Percentiles rank a stretch among this genome's conserved stretches.
phyloP scores from a whole-genome alignment of 2,888 invertebrate genomes.

The Syrista parreyssii region DNA sequence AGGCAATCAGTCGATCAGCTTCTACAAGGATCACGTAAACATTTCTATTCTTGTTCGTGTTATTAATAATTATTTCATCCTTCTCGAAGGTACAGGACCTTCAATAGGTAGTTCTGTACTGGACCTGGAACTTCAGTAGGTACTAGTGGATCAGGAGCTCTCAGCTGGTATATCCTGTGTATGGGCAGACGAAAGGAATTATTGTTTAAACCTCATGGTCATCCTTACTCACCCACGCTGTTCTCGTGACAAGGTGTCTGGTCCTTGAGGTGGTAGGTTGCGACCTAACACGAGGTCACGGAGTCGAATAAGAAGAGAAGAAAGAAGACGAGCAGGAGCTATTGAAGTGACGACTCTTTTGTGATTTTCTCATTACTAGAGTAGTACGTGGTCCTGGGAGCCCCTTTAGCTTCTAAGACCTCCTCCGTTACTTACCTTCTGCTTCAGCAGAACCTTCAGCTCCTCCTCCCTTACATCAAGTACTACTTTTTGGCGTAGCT shows the following conservation, averaged over 20 bases:
- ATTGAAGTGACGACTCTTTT: slow-evolving; percentile 39
- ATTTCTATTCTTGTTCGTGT: too few species aligned
- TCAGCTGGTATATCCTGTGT: neutral
- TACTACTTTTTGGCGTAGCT: neutral
- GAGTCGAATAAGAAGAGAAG: neutral
- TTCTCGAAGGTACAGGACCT: too few species aligned
- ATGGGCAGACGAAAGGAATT: neutral
- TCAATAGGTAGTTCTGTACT: too few species aligned
- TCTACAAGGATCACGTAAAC: neutral
- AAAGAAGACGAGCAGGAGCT: slow-evolving; percentile 4
- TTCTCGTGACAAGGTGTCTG: neutral
- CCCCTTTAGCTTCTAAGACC: neutral
- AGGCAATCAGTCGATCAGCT: neutral
- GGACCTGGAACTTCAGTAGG: too few species aligned
- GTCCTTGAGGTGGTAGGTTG: neutral
- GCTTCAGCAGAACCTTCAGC: slow-evolving; percentile 1
- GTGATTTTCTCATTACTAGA: slow-evolving; percentile 47
- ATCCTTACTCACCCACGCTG: neutral
- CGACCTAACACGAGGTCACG: neutral
- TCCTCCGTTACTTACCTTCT: slow-evolving; percentile 20
- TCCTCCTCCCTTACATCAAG: slow-evolving; percentile 8
- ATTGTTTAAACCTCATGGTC: neutral
- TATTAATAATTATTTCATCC: too few species aligned
- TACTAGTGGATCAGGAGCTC: too few species aligned
- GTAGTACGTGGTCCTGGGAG: slow-evolving; percentile 25